A percentile compares a stretch with the other conserved stretches of the same genome.
phyloP scores from a whole-genome alignment of 2,888 invertebrate species.

The Chironomus riparius region DNA sequence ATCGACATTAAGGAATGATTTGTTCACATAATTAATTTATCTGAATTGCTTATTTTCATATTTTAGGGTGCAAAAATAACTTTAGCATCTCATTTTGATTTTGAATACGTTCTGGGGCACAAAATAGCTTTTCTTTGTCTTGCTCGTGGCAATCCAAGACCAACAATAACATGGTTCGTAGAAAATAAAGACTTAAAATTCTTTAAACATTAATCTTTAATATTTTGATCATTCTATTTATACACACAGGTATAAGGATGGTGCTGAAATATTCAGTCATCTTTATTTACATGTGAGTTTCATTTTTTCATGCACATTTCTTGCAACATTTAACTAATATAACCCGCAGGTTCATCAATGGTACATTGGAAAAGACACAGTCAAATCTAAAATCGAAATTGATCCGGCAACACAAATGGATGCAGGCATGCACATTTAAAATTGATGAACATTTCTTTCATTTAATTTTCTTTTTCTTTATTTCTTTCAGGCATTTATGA shows the following conservation, averaged over 20 bases:
- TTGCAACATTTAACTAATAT: background rate
- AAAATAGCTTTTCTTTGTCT: slow-evolving; percentile 90
- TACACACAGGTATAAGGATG: slow-evolving; percentile 73
- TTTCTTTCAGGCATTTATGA: slow-evolving; percentile 56
- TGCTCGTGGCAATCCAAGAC: slow-evolving; percentile 80
- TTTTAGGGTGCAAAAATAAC: slow-evolving; percentile 79
- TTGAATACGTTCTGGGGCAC: slow-evolving; percentile 87
- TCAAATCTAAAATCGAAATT: slow-evolving; percentile 88
- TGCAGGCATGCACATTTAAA: slow-evolving; percentile 50
- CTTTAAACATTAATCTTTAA: no score
- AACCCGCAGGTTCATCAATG: slow-evolving; percentile 72
- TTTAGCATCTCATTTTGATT: slow-evolving; percentile 83
- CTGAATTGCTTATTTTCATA: background rate
- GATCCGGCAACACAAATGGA: slow-evolving; percentile 95
- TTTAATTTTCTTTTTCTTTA: no score
- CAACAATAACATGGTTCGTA: slow-evolving; percentile 75
- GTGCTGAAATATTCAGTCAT: slow-evolving; percentile 84
- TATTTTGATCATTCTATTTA: background rate
- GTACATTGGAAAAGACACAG: slow-evolving; percentile 69
- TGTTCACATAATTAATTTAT: no score
- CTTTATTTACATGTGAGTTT: slow-evolving; percentile 73
- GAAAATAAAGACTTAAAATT: background rate
- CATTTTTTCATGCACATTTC: background rate
- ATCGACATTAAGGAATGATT: no score
- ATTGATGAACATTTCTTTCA: background rate